Evolutionary conservation across 53 echinoderm and acorn worm species (phyloP), one percentile per base, ranked within the genome.

Genomic region (Echinarachnius parma): DNA sequence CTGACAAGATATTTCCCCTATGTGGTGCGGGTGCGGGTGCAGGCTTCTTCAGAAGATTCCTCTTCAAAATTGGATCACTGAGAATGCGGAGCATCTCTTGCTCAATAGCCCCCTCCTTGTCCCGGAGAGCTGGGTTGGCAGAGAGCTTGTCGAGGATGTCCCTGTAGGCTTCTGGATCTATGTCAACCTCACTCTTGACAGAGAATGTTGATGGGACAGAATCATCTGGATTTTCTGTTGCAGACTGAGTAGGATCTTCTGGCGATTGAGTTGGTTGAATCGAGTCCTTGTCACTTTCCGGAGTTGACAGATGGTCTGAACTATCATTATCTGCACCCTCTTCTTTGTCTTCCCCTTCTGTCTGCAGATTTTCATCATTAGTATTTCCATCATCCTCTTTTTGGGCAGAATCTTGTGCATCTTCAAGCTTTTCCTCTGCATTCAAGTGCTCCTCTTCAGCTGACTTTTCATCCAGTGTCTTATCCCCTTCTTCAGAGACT

Each of bases 231-330:
- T 27, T 29, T 19, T 61, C 32, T 27, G 13, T 27, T 27, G 16
- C 47, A 19, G 22, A 4, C 19, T 48, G 48, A 14, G 45, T 4
- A 29, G 58, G 56, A 32, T 55, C 28, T 37, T 28, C 28, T 4
- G 74, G 57, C 58, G 76, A 77, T 48, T 67, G 77, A 21, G 64
- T 82, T 19, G 82, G 82, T 28, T 82, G 27, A 44, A 82, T 82
- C 27, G 62, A 23, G 23, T 65, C 66, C 9, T 52, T 67, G 21
- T 52, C 25, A 22, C 23, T 52, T 28, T 49, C 33, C n/a, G n/a
- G n/a, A n/a, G n/a, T n/a, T n/a, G n/a, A n/a, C n/a, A n/a, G n/a
- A n/a, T n/a, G n/a, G n/a, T 47, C 63, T 21, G 7, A 7, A 39
- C 13, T 39, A 13, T 3, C 15, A 26, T 42, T 34, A 25, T 21